Conservation (phyloP, 2,888 invertebrate species). For the Malachius bipustulatus region DNA sequence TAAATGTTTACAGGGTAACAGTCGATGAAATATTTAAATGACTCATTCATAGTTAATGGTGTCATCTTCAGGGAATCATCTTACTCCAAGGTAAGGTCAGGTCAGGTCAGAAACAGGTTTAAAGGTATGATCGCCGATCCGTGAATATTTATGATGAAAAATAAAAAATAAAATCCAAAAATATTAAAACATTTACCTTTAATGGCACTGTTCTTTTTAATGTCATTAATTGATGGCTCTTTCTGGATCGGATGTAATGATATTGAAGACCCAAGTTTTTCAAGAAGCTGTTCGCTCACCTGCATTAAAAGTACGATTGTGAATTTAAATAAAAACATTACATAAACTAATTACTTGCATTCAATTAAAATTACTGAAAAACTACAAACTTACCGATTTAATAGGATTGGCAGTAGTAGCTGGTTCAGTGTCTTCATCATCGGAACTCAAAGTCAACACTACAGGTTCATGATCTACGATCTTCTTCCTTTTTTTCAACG, state of each 20-base stretch:
- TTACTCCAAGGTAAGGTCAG: too few species aligned
- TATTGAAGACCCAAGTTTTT: constrained; percentile 27
- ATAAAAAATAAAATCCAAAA: too few species aligned
- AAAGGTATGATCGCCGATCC: too few species aligned
- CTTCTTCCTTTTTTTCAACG: constrained; percentile 27
- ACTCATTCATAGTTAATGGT: too few species aligned
- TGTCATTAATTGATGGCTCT: constrained; percentile 31
- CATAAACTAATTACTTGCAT: constrained; percentile 4
- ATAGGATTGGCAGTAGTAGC: constrained; percentile 16
- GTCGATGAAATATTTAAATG: too few species aligned
- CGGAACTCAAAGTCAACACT: constrained; percentile 57
- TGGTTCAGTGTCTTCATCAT: constrained; percentile 45
- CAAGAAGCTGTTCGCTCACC: constrained; percentile 26
- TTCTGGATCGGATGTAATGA: constrained; percentile 28
- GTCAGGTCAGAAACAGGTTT: too few species aligned
- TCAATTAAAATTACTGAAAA: constrained; percentile 4
- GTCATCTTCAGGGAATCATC: too few species aligned
- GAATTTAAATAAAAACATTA: neutral
- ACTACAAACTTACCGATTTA: constrained; percentile 19
- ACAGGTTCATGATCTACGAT: constrained; percentile 53
- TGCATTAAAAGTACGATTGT: constrained; percentile 15
- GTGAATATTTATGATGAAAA: too few species aligned
- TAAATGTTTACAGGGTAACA: too few species aligned
- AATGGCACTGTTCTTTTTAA: too few species aligned
- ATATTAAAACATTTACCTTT: too few species aligned